Evolutionary conservation across 2,888 invertebrate genomes (phyloP), one percentile per base, ranked within the genome.

Genomic region (Hoplodrina blanda): DNA sequence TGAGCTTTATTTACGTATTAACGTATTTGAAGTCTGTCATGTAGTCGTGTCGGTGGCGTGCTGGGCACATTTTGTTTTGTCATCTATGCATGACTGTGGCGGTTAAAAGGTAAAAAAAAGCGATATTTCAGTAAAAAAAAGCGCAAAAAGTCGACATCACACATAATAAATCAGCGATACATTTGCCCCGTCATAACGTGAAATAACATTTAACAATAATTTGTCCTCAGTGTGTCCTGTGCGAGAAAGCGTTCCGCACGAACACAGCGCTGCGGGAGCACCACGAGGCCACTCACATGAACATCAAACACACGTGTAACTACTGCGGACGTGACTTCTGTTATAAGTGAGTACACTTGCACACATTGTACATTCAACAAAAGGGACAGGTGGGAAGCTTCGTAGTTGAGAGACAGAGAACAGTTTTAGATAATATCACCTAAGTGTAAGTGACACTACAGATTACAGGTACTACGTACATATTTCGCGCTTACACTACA

Each of bases 211-310:
- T 6, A 20, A 41, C 4, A 41, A 37, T 37, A 4, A 49, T 20
- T 76, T 68, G n/a, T 79, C 0, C 19, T 15, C 84, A 96, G 96
- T 96, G 95, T 65, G 80, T 88, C 72, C 70, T 94, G 73, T 96
- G 96, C 69, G 95, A 94, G 76, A 96, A 96, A 78, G 90, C 95
- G 33, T 96, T 96, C 92, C 93, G 95, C 2, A 95, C 95, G 3
- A 94, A 90, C 80, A 88, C 93, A 0, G 94, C 92, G 49, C 87
- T 96, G n/a, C 92, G 95, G n/a, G 95, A 95, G 73, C 96, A 96
- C 78, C 93, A 94, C 83, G 94, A 94, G 70, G 96, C 95, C 6
- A 90, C 94, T 17, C 96, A 96, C 71, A 94, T 95, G 94, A 95
- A 96, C 84, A 95, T 96, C 82, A 95, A 95, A 74, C 95, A 96